Percentiles rank a stretch among this genome's conserved stretches.
Evolutionary conservation across 2,888 invertebrate genomes (phyloP).

Genomic region (Scaptomyza flava): DNA sequence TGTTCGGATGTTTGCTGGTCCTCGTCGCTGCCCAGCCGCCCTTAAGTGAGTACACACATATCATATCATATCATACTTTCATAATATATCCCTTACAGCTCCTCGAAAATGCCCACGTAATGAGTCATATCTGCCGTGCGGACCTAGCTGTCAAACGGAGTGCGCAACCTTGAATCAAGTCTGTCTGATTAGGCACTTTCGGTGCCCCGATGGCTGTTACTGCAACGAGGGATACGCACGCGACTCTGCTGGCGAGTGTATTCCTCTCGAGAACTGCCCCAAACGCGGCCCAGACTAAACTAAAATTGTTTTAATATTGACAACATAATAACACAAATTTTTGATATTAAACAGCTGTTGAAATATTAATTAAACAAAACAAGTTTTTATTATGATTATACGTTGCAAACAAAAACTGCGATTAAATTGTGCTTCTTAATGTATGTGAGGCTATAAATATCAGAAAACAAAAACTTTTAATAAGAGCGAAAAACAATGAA

Average conservation of each 20-base stretch:
- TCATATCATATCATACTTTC: too few species aligned
- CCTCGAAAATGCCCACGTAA: conserved; percentile 66
- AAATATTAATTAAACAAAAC: conserved; percentile 5
- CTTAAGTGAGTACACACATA: conserved; percentile 41
- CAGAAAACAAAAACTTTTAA: not conserved
- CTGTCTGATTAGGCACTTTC: conserved; percentile 69
- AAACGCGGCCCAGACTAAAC: conserved; percentile 4
- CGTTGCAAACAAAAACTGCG: too few species aligned
- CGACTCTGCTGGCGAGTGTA: conserved; percentile 64
- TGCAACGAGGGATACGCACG: conserved; percentile 80
- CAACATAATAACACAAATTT: conserved; percentile 2
- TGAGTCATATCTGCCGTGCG: conserved; percentile 73
- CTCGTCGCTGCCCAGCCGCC: conserved; percentile 33
- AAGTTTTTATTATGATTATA: not conserved
- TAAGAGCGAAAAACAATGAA: not conserved
- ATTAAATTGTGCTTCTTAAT: not conserved
- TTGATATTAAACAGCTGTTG: conserved; percentile 14
- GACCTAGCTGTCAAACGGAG: conserved; percentile 77
- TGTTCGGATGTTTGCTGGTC: conserved; percentile 38
- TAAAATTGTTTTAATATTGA: not conserved
- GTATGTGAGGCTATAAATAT: not conserved
- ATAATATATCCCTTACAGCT: conserved; percentile 24
- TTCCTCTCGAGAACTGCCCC: conserved; percentile 48
- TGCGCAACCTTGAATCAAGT: conserved; percentile 78
- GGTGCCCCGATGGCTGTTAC: conserved; percentile 82